Base-by-base conservation (phyloP, 2,888 invertebrate species). In the Sepioteuthis lessoniana region DNA sequence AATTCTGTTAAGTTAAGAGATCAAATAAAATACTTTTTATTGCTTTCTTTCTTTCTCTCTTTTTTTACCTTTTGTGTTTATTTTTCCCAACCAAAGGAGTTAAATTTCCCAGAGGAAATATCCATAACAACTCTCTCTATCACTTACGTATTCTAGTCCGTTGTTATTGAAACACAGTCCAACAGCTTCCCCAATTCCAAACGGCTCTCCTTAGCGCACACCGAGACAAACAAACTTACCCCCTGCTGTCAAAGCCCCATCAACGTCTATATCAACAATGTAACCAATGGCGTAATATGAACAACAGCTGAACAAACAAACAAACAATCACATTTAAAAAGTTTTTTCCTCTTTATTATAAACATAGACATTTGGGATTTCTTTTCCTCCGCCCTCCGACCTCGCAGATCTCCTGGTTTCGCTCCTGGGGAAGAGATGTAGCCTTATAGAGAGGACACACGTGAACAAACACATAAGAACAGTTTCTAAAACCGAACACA, bases 281-380 rank as follows among this genome's bases (percentile, higher is more conserved):
- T 76, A 76, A 76, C 31, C 76, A 76, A 76, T 76, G 76, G 76
- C n/a, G 31, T n/a, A 76, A 76, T 76, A n/a, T n/a, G 76, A 76
- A n/a, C 76, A 76, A 76, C 76, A 76, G 76, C 76, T 76, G n/a
- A 76, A n/a, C 31, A 60, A 60, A 60, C n/a, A n/a, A 76, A n/a
- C 31, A 76, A 76, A 76, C 31, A 76, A 76, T 76, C 76, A 31
- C 76, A 76, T n/a, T n/a, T 0, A 8, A 76, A 76, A 76, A 8
- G 1, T 76, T 76, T 76, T n/a, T 31, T 5, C 0, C 19, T 19
- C 10, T 60, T 28, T 7, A 60, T 60, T 28, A 60, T 19, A 60
- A 60, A 28, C 60, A 60, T 60, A 60, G 25, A 28, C 60, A 60
- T 25, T 60, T 60, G 60, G 60, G 25, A 28, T 60, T 60, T 60